Conservation (phyloP, 2,797 vertebrate species). For the Chelon labrosus region DNA sequence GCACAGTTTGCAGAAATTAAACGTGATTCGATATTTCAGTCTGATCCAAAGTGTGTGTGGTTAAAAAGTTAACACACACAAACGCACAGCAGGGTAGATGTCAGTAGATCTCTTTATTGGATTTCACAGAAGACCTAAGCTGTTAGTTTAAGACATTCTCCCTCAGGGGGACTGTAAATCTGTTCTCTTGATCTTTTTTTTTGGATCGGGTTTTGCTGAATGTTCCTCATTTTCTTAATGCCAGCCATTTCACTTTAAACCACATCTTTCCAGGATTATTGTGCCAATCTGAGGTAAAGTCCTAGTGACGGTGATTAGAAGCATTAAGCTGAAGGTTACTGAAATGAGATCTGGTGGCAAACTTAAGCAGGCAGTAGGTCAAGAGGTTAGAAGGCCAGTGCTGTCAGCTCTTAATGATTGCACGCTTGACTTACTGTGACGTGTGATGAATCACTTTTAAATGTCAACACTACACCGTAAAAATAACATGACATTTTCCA, state of each 20-base stretch:
- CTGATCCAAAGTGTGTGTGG: not conserved
- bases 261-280: constrained; percentile 25
- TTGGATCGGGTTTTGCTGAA: not conserved
- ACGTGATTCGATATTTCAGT: constrained; percentile 11
- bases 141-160: constrained; percentile 42
- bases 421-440: constrained; percentile 3
- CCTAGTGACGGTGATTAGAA: constrained; percentile 48
- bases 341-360: constrained; percentile 50
- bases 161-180: constrained; percentile 3
- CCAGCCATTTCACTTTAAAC: constrained; percentile 19
- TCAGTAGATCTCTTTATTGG: constrained; percentile 73
- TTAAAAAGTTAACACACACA: constrained; percentile 2
- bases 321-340: constrained; percentile 61
- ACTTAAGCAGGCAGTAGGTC: constrained; percentile 70
- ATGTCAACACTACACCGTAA: constrained; percentile 14
- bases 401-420: constrained; percentile 22
- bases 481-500: constrained; percentile 27
- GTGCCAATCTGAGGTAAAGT: constrained; percentile 24
- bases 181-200: constrained; percentile 2
- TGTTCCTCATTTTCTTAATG: not conserved
- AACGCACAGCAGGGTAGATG: constrained; percentile 45
- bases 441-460: constrained; percentile 4
- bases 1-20: not conserved
- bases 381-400: constrained; percentile 67
- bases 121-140: constrained; percentile 62